Conservation (phyloP, 2,113 vertebrate species). For the Cromileptes altivelis region DNA sequence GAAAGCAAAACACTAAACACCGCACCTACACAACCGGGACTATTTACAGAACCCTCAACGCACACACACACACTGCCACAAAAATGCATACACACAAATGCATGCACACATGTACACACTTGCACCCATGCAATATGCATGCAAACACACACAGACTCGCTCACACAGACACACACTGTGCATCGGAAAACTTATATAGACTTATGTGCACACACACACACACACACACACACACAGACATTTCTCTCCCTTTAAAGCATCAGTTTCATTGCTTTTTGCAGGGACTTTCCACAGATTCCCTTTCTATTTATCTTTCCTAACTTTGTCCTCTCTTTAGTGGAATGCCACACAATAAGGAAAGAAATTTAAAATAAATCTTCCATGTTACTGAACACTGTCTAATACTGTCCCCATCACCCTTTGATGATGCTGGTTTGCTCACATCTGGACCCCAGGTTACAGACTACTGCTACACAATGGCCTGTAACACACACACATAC, state of each 20-base stretch:
- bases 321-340: slow-evolving; percentile 80
- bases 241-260: slow-evolving; percentile 62
- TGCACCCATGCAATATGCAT: slow-evolving; percentile 34
- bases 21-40: slow-evolving; percentile 81
- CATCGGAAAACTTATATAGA: slow-evolving; percentile 63
- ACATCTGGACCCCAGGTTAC: slow-evolving; percentile 66
- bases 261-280: slow-evolving; percentile 79
- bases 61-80: slow-evolving; percentile 51
- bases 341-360: slow-evolving; percentile 78
- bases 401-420: slow-evolving; percentile 51
- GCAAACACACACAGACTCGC: slow-evolving; percentile 36
- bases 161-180: slow-evolving; percentile 37
- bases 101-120: slow-evolving; percentile 20
- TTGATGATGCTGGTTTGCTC: slow-evolving; percentile 58
- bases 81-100: slow-evolving; percentile 66
- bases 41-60: slow-evolving; percentile 81
- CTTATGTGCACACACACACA: slow-evolving; percentile 62
- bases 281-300: slow-evolving; percentile 84
- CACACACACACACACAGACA: slow-evolving; percentile 40
- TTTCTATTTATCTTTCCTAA: slow-evolving; percentile 85
- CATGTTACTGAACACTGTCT: slow-evolving; percentile 63
- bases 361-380: slow-evolving; percentile 74
- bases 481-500: slow-evolving; percentile 22
- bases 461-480: slow-evolving; percentile 19
- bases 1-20: slow-evolving; percentile 84